Base-by-base conservation (phyloP, 2,113 vertebrate genomes). In the Platichthys flesus region DNA sequence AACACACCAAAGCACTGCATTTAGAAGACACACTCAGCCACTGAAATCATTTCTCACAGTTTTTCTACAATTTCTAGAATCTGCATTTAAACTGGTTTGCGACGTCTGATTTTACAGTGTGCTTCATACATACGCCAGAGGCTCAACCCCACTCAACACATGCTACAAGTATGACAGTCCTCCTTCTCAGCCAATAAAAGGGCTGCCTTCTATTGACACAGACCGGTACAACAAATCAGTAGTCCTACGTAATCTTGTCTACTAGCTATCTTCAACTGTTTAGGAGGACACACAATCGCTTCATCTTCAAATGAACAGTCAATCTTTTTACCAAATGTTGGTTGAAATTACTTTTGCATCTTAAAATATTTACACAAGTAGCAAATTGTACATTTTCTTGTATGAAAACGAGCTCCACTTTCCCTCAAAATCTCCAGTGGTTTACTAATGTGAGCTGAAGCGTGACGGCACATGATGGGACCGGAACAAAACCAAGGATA, bases 301-400 rank as follows among this genome's bases (percentile, higher is more conserved):
- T 63, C 18, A 66, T 71, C 56, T 60, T 35, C 45, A 61, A 37
- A 47, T 65, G 61, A 83, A 81, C 61, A 86, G 74, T 85, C 78
- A 49, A 12, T 42, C 37, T 66, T 82, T 21, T 76, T 49, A 63
- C 67, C 77, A 84, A 89, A 82, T 85, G 49, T 67, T 72, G 69
- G 72, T 61, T 40, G 63, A 69, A 26, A 57, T 75, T 65, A 37
- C 54, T 47, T 73, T 63, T 63, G 73, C 24, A 14, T 7, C 54
- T 71, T 51, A 7, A 79, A 31, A 21, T 88, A 85, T 85, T 83
- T 88, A 88, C 73, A 85, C 0, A 10, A 78, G 69, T 78, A 79
- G 49, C 58, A 77, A 81, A 66, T 75, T 78, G 55, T 45, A 60
- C 1, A 58, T n/a, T 70, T 63, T 59, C 40, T 51, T 4, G 26